Evolutionary conservation across 2,888 invertebrate genomes (phyloP).

Genomic region (Abrostola tripartita): DNA sequence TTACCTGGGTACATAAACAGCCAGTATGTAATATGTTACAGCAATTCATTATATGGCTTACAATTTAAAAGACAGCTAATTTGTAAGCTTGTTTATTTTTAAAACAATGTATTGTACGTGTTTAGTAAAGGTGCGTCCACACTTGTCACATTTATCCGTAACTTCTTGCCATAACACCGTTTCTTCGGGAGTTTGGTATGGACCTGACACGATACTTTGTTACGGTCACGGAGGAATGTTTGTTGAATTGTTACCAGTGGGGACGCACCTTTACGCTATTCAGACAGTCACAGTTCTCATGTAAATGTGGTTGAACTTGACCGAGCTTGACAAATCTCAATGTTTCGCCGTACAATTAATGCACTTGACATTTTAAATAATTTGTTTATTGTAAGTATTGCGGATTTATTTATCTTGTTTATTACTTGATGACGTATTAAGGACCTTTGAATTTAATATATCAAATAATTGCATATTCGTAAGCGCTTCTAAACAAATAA

Average conservation of each 20-base stretch:
- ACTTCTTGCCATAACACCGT: too few relatives aligned
- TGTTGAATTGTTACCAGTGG: too few relatives aligned
- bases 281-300: constrained; percentile 5
- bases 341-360: neutral
- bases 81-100: constrained; percentile 4
- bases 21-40: too few relatives aligned
- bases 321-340: constrained; percentile 15
- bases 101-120: constrained; percentile 13
- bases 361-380: neutral
- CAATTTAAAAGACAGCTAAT: neutral
- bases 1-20: neutral
- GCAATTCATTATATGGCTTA: neutral
- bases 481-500: too few relatives aligned
- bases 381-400: neutral
- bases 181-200: too few relatives aligned
- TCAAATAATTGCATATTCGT: too few relatives aligned
- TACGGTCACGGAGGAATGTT: too few relatives aligned
- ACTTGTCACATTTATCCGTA: too few relatives aligned
- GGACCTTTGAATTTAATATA: too few relatives aligned
- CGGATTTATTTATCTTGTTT: too few relatives aligned
- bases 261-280: neutral
- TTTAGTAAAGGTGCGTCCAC: constrained; percentile 5
- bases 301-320: constrained; percentile 45
- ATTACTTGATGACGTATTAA: too few relatives aligned
- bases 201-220: too few relatives aligned